Evolutionary conservation across 1,140 invertebrate species (phyloP).

Genomic region (Bathynomus jamesi): DNA sequence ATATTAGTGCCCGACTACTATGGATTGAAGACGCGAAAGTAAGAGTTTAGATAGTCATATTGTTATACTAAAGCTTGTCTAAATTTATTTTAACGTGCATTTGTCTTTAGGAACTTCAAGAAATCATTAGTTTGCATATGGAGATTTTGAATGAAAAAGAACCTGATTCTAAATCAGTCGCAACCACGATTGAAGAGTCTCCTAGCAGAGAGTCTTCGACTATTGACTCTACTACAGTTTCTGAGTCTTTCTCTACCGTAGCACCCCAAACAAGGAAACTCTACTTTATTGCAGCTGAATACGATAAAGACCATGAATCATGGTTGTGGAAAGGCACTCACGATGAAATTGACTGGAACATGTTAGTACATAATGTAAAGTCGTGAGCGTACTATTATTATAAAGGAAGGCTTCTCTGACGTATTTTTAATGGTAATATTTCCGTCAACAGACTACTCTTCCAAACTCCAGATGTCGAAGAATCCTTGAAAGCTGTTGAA

Average conservation of each 20-base stretch:
- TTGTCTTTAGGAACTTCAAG: too few relatives aligned
- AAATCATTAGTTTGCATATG: too few relatives aligned
- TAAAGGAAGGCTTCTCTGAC: background rate
- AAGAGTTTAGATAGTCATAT: too few relatives aligned
- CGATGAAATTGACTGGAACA: background rate
- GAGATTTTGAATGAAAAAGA: too few relatives aligned
- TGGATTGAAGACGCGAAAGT: background rate
- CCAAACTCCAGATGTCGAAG: background rate
- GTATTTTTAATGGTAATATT: background rate
- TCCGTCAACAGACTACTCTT: background rate
- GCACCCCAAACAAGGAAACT: background rate
- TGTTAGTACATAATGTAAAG: background rate
- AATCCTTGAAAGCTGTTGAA: background rate
- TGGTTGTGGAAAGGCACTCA: background rate
- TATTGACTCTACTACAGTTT: too few relatives aligned
- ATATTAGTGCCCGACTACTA: background rate
- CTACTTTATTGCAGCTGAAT: background rate
- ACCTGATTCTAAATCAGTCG: too few relatives aligned
- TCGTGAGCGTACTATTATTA: background rate
- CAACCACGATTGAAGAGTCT: too few relatives aligned
- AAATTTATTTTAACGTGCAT: too few relatives aligned
- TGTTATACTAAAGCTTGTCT: too few relatives aligned
- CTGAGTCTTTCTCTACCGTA: too few relatives aligned
- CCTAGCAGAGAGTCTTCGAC: too few relatives aligned
- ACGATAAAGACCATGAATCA: background rate